A percentile compares a stretch with the other conserved stretches of the same genome.
Conservation (phyloP, 2,888 invertebrate species). For the Micoletzkya japonica region DNA sequence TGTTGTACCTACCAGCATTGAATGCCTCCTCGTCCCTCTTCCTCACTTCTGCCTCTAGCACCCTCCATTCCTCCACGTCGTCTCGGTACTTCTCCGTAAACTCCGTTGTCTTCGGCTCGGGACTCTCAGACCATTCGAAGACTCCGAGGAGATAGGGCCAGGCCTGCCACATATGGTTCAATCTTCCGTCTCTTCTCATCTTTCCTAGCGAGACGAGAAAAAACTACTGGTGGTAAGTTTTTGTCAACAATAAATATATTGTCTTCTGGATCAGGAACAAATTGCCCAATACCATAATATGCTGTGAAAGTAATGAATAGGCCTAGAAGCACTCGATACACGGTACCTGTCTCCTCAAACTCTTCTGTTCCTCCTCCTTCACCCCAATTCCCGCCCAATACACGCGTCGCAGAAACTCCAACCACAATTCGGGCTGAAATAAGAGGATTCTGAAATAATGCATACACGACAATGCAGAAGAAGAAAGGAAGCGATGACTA, state of each 20-base stretch:
- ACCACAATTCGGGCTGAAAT: constrained; percentile 64
- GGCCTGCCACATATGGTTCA: constrained; percentile 32
- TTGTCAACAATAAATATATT: too few relatives aligned
- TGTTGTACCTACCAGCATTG: constrained; percentile 43
- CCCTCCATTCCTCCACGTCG: constrained; percentile 87
- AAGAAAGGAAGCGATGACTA: neutral
- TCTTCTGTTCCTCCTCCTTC: constrained; percentile 68
- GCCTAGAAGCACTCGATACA: neutral
- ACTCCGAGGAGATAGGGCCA: constrained; percentile 62
- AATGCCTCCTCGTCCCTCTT: constrained; percentile 75
- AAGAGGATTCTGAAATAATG: neutral
- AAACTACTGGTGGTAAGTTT: too few relatives aligned
- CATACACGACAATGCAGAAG: neutral
- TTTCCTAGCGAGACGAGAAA: too few relatives aligned
- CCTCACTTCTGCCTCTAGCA: constrained; percentile 87
- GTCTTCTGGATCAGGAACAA: too few relatives aligned
- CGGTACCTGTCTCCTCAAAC: constrained; percentile 64
- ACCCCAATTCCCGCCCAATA: constrained; percentile 82
- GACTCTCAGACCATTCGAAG: constrained; percentile 53
- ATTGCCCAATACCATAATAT: too few relatives aligned
- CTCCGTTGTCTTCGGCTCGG: constrained; percentile 41
- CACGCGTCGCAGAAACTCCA: constrained; percentile 80
- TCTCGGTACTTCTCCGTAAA: constrained; percentile 43
- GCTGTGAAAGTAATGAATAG: neutral
- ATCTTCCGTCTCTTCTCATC: too few relatives aligned